phyloP scores from a whole-genome alignment of 2,888 invertebrate genomes.

The Odontocerum albicorne region DNA sequence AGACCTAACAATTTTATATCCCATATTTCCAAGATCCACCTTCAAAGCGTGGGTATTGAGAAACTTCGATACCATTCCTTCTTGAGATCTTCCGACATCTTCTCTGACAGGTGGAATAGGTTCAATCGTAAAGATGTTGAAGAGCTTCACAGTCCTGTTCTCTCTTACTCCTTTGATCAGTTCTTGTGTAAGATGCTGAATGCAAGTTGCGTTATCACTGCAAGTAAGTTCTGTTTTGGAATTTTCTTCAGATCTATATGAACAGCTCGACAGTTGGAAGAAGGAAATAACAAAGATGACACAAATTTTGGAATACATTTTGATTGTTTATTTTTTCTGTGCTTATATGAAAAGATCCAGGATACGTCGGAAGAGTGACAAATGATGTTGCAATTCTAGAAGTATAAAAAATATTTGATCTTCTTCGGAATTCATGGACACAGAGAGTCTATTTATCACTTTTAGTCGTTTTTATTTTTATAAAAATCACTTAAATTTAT shows the following conservation, averaged over 20 bases:
- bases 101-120: slow-evolving; percentile 46
- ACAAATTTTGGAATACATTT: too few species aligned
- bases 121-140: slow-evolving; percentile 59
- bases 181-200: slow-evolving; percentile 55
- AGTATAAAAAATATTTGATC: slow-evolving; percentile 1
- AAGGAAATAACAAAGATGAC: too few species aligned
- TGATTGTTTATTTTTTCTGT: too few species aligned
- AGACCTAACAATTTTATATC: slow-evolving; percentile 55
- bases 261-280: background rate
- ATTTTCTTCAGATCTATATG: too few species aligned
- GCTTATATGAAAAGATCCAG: too few species aligned
- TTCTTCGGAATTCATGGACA: slow-evolving; percentile 8
- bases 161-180: slow-evolving; percentile 55
- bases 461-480: background rate
- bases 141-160: slow-evolving; percentile 55
- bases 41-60: slow-evolving; percentile 57
- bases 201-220: slow-evolving; percentile 64
- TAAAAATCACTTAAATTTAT: background rate
- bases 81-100: slow-evolving; percentile 46
- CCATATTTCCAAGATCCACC: slow-evolving; percentile 58
- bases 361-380: too few species aligned
- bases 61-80: slow-evolving; percentile 49
- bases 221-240: slow-evolving; percentile 49
- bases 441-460: too few species aligned
- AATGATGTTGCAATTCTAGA: slow-evolving; percentile 3